Conservation (phyloP, 2,888 invertebrate genomes). For the Colostygia pectinataria region DNA sequence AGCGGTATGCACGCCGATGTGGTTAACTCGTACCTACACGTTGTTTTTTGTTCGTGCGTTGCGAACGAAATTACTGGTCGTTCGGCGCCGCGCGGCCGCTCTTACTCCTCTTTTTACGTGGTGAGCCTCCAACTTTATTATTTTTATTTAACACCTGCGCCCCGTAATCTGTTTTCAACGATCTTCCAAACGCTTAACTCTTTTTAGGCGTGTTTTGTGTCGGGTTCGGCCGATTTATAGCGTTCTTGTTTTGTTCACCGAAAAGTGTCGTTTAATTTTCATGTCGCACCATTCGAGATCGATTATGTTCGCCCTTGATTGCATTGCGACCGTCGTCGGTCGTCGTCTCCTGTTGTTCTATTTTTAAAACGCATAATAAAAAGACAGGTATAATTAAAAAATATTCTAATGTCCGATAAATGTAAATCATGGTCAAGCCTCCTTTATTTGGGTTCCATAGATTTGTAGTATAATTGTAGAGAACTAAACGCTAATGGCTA, state of each 20-base stretch:
- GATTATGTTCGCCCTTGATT: slow-evolving; percentile 71
- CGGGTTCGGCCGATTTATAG: slow-evolving; percentile 70
- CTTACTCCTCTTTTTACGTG: slow-evolving; percentile 71
- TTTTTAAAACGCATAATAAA: slow-evolving; percentile 8
- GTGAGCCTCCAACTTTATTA: slow-evolving; percentile 75
- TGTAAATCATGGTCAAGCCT: slow-evolving; percentile 24
- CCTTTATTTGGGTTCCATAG: slow-evolving; percentile 32
- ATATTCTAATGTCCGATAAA: slow-evolving; percentile 22
- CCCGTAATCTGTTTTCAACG: slow-evolving; percentile 79
- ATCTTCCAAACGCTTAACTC: slow-evolving; percentile 81
- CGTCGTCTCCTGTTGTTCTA: slow-evolving; percentile 6
- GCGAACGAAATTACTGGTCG: slow-evolving; percentile 73
- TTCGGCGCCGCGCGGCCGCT: slow-evolving; percentile 77
- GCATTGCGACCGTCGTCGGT: slow-evolving; percentile 28
- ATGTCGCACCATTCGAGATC: slow-evolving; percentile 69
- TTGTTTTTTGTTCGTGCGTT: slow-evolving; percentile 69
- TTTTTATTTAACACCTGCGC: slow-evolving; percentile 83
- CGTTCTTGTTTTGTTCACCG: slow-evolving; percentile 66
- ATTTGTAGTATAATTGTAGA: slow-evolving; percentile 55
- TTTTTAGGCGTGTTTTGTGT: slow-evolving; percentile 73
- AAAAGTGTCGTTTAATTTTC: slow-evolving; percentile 79
- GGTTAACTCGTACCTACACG: slow-evolving; percentile 65
- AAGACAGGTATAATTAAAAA: slow-evolving; percentile 13
- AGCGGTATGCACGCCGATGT: slow-evolving; percentile 43
- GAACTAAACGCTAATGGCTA: slow-evolving; percentile 66